Conservation (phyloP, 2,888 invertebrate genomes). For the Pyrgus malvae region DNA sequence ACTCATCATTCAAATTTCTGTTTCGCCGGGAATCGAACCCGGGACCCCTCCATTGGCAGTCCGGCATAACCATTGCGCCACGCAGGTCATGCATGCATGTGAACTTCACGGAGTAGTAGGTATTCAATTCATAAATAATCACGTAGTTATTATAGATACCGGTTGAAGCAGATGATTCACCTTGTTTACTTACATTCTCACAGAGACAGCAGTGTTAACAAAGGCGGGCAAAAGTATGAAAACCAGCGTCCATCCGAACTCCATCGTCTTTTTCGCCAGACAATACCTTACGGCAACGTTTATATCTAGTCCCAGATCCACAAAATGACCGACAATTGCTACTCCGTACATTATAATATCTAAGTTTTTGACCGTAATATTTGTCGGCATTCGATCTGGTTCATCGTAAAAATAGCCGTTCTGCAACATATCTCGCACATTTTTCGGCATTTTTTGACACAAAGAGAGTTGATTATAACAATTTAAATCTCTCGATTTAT, state of each 20-base stretch:
- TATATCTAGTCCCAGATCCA: conserved; percentile 86
- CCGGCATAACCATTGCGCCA: too few species aligned
- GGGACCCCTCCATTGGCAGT: too few species aligned
- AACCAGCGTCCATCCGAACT: conserved; percentile 86
- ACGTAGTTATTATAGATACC: too few species aligned
- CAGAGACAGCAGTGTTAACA: conserved; percentile 87
- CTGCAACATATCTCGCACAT: conserved; percentile 54
- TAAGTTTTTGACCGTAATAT: conserved; percentile 80
- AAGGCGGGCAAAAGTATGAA: conserved; percentile 89
- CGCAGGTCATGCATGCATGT: too few species aligned
- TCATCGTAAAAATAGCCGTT: conserved; percentile 75
- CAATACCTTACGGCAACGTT: conserved; percentile 86
- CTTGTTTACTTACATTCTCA: conserved; percentile 84
- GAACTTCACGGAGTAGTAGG: too few species aligned
- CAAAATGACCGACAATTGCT: conserved; percentile 86
- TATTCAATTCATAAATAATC: not conserved
- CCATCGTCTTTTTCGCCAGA: conserved; percentile 73
- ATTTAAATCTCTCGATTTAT: too few species aligned
- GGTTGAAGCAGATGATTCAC: conserved; percentile 6
- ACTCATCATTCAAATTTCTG: too few species aligned
- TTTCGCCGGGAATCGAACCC: too few species aligned
- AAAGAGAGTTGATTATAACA: not conserved
- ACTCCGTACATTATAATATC: conserved; percentile 85
- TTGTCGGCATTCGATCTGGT: conserved; percentile 82
- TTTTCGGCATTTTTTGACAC: conserved; percentile 55